A percentile compares a stretch with the other conserved stretches of the same genome.
Evolutionary conservation across 2,797 vertebrate species (phyloP).

Genomic region (Schizopygopsis malacanthus): DNA sequence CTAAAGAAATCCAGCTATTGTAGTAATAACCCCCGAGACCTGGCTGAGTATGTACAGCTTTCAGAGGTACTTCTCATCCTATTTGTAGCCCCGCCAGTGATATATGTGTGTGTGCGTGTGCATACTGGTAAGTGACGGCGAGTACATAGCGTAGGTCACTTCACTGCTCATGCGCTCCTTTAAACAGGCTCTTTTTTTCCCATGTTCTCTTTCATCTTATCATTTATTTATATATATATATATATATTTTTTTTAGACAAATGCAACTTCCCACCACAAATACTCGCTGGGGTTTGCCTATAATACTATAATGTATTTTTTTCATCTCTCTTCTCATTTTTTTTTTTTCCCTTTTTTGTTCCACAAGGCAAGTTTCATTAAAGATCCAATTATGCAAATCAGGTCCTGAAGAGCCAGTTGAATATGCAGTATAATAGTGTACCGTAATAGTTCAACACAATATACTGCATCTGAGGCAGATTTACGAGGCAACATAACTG

Average conservation of each 20-base stretch:
- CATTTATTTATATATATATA: conserved; percentile 21
- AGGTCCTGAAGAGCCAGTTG: conserved; percentile 87
- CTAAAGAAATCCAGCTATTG: conserved; percentile 86
- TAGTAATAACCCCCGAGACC: conserved; percentile 89
- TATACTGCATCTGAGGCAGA: conserved; percentile 86
- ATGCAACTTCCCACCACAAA: conserved; percentile 50
- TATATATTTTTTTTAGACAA: conserved; percentile 46
- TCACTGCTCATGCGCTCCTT: conserved; percentile 65
- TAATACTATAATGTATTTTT: conserved; percentile 71
- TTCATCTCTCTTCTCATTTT: conserved; percentile 64
- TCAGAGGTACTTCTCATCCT: conserved; percentile 86
- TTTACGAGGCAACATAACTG: conserved; percentile 91
- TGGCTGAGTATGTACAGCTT: conserved; percentile 86
- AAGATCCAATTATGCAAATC: conserved; percentile 97
- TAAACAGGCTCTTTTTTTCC: conserved; percentile 22
- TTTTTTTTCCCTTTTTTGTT: conserved; percentile 79
- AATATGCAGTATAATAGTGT: conserved; percentile 88
- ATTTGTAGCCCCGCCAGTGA: conserved; percentile 87
- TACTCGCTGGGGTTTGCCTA: conserved; percentile 69
- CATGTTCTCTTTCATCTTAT: conserved; percentile 65
- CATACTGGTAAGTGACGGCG: conserved; percentile 57
- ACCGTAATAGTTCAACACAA: conserved; percentile 90
- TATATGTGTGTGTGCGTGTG: conserved; percentile 69
- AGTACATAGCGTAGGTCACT: conserved; percentile 78
- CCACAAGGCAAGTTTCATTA: conserved; percentile 92